Evolutionary conservation across 2,113 vertebrate genomes (phyloP).

Genomic region (Cavia porcellus): DNA sequence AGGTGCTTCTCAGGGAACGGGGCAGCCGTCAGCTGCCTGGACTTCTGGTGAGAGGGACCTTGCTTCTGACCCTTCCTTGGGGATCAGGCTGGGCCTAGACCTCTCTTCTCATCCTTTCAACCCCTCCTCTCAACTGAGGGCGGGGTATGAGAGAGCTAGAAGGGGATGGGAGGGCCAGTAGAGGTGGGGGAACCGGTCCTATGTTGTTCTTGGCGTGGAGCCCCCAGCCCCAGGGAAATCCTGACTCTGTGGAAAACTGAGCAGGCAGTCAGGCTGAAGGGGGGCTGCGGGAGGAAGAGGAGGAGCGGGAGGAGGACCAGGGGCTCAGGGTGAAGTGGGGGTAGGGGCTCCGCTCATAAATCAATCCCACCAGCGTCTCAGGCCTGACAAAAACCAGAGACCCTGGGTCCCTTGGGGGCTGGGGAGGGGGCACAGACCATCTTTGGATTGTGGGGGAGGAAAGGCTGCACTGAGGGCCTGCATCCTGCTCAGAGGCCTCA

Average conservation of each 20-base stretch:
- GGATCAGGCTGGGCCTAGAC: slow-evolving; percentile 11
- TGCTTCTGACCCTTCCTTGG: slow-evolving; percentile 16
- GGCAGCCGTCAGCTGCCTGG: neutral
- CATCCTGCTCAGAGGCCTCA: slow-evolving; percentile 15
- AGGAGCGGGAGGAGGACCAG: slow-evolving; percentile 63
- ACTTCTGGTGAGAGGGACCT: neutral
- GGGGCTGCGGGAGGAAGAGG: slow-evolving; percentile 61
- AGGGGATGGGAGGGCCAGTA: slow-evolving; percentile 60
- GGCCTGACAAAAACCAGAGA: slow-evolving; percentile 84
- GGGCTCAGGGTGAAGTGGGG: slow-evolving; percentile 57
- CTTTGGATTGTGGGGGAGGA: slow-evolving; percentile 2
- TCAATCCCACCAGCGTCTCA: slow-evolving; percentile 80
- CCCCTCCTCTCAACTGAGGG: slow-evolving; percentile 31
- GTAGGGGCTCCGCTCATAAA: slow-evolving; percentile 76
- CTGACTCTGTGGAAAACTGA: slow-evolving; percentile 84
- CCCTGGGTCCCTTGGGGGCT: slow-evolving; percentile 48
- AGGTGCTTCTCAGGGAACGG: neutral
- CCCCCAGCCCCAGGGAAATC: slow-evolving; percentile 83
- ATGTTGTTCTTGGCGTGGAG: slow-evolving; percentile 82
- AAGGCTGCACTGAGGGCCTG: slow-evolving; percentile 1
- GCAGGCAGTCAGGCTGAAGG: slow-evolving; percentile 76
- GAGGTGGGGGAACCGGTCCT: slow-evolving; percentile 75
- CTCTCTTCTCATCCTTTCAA: slow-evolving; percentile 16
- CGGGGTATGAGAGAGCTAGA: slow-evolving; percentile 47
- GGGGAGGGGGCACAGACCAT: slow-evolving; percentile 48